Evolutionary conservation across 2,888 invertebrate species (phyloP), one percentile per base, ranked within the genome.

Genomic region (Pocota personata): DNA sequence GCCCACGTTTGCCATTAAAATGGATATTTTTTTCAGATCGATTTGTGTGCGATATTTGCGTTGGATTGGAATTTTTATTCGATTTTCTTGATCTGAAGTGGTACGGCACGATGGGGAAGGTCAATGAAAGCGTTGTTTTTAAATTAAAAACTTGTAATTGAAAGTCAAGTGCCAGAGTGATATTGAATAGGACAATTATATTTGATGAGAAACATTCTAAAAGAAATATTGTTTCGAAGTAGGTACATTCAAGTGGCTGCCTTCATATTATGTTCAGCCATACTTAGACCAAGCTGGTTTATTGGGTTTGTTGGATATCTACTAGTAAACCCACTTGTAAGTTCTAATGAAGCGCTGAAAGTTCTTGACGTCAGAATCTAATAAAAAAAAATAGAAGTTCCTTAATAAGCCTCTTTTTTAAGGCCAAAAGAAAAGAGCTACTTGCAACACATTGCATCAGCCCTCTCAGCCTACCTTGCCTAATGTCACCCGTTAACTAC

Each of bases 91-190:
- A 30, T 46, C 1, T n/a, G 12, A 1, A 21, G 1, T 12, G 58
- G 48, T 3, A 19, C n/a, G 6, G n/a, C 6, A 14, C 30, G 14
- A n/a, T 12, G 14, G 19, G 50, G 73, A 69, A 75, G 75, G 77
- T 77, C 82, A 82, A 64, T 77, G 69, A 40, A 67, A 24, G 10
- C 10, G 8, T 58, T 76, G 12, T 10, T 35, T 35, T 50, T 67
- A 24, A 57, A 4, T 3, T 24, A 4, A 24, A n/a, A 24, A 24
- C 4, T 40, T 60, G 60, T 62, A 84, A 84, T 79, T 75, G 78
- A 84, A 64, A 62, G 48, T 69, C 83, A 79, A 84, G 83, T 84
- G 50, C 16, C 73, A 35, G 46, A 73, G 67, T 67, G 57, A 19
- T 60, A 21, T 32, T 50, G 27, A 19, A 21, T 21, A 50, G 16